phyloP scores from a whole-genome alignment of 2,113 vertebrate species.

The Mirounga angustirostris region DNA sequence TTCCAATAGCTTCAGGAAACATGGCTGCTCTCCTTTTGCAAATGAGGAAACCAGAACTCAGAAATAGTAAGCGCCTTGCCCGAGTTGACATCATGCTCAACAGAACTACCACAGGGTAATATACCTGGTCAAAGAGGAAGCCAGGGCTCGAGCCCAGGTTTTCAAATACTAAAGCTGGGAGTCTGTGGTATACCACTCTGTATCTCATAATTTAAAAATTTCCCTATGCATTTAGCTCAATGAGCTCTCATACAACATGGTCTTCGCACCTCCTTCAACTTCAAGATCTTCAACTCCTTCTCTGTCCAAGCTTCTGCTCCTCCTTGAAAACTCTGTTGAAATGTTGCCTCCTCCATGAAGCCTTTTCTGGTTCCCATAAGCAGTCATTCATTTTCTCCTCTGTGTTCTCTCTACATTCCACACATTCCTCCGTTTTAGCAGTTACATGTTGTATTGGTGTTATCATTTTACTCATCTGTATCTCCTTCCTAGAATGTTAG shows the following conservation, averaged over 20 bases:
- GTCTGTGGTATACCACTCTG: not conserved
- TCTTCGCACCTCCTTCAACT: not conserved
- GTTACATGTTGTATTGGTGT: not conserved
- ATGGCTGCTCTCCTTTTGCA: not conserved
- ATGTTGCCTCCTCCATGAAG: not conserved
- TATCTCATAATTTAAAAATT: not conserved
- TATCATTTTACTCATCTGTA: not conserved
- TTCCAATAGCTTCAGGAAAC: not conserved
- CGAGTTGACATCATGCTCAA: not conserved
- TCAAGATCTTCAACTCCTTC: not conserved
- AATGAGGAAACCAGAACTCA: not conserved
- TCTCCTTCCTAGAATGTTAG: not conserved
- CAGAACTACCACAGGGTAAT: not conserved
- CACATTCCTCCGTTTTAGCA: not conserved
- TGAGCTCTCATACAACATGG: fast-evolving
- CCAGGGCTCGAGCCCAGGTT: fast-evolving
- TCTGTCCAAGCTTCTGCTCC: not conserved
- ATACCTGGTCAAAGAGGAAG: not conserved
- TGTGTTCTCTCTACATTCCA: not conserved
- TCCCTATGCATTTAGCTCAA: not conserved
- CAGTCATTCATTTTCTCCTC: not conserved
- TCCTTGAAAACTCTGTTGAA: not conserved
- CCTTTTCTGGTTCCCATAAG: not conserved
- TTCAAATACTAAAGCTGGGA: not conserved
- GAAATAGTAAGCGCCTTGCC: not conserved